phyloP scores from a whole-genome alignment of 2,797 vertebrate species.

The Champsocephalus gunnari region DNA sequence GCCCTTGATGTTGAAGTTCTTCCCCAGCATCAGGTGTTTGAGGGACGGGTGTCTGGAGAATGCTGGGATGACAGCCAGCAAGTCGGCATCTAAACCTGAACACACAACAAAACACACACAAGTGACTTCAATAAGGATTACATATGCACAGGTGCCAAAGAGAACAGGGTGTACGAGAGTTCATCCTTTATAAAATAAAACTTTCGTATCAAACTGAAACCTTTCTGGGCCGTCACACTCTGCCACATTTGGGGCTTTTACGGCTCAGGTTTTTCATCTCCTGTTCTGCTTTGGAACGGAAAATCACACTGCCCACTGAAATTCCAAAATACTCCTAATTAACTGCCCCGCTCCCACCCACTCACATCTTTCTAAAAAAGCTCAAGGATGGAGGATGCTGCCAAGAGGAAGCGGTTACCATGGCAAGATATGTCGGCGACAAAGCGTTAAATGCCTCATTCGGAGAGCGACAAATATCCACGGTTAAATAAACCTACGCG shows the following conservation, averaged over 20 bases:
- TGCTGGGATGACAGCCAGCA: slow-evolving; percentile 88
- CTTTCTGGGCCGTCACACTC: slow-evolving; percentile 23
- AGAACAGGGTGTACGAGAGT: slow-evolving; percentile 4
- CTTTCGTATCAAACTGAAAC: slow-evolving; percentile 8
- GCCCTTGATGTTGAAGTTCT: slow-evolving; percentile 95
- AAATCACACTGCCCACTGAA: slow-evolving; percentile 52
- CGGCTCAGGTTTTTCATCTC: slow-evolving; percentile 5
- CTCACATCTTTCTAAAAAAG: slow-evolving; percentile 44
- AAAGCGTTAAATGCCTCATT: slow-evolving; percentile 38
- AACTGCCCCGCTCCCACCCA: slow-evolving; percentile 33
- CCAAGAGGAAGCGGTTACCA: slow-evolving; percentile 56
- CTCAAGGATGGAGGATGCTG: slow-evolving; percentile 49
- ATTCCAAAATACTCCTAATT: slow-evolving; percentile 64
- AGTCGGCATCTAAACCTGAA: slow-evolving; percentile 89
- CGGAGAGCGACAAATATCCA: slow-evolving; percentile 20
- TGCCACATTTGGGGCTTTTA: slow-evolving; percentile 41
- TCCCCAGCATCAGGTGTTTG: slow-evolving; percentile 92
- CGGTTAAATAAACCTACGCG: slow-evolving; percentile 15
- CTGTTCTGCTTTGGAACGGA: slow-evolving; percentile 42
- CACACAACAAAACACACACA: slow-evolving; percentile 12
- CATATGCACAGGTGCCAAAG: background rate
- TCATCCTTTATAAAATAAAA: background rate
- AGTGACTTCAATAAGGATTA: slow-evolving; percentile 34
- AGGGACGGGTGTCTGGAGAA: slow-evolving; percentile 91
- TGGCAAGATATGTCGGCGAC: slow-evolving; percentile 48